Percentiles rank a stretch among this genome's conserved stretches.
These are phyloP conservation scores for Polydrusus cervinus DNA, from an alignment of 2,888 invertebrate species.

Conservation along the genomic window DNA sequence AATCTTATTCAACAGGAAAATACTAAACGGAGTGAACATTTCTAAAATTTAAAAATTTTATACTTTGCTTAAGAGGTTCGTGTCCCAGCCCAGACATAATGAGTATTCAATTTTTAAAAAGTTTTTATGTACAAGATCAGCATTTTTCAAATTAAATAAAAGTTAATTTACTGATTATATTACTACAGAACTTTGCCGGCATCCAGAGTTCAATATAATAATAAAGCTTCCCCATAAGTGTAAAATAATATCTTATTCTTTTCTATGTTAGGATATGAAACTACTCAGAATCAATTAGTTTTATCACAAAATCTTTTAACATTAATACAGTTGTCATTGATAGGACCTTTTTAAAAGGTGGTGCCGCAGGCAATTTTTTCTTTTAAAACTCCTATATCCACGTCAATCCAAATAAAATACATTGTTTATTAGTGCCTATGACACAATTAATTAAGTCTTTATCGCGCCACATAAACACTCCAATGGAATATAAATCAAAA, in stretches of 20 bases:
- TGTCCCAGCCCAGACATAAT: no score
- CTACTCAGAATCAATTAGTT: conserved; percentile 45
- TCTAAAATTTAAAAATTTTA: no score
- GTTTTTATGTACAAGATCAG: no score
- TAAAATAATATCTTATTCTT: background rate
- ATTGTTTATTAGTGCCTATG: conserved; percentile 60
- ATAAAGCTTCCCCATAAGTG: background rate
- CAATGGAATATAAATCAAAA: conserved; percentile 55
- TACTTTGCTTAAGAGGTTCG: no score
- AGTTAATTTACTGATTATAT: background rate
- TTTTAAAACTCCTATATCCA: conserved; percentile 30
- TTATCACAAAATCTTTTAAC: conserved; percentile 44
- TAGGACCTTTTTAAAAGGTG: conserved; percentile 30
- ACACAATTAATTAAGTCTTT: conserved; percentile 62
- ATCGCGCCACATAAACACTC: conserved; percentile 58
- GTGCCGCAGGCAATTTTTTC: conserved; percentile 34
- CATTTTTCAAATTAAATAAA: no score
- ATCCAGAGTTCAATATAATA: background rate
- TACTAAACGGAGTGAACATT: no score
- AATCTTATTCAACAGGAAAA: no score
- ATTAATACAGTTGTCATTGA: background rate
- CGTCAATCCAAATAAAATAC: conserved; percentile 55
- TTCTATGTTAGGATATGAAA: conserved; percentile 2
- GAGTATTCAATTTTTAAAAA: no score
- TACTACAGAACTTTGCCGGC: conserved; percentile 13